Base-by-base conservation (phyloP, 2,888 invertebrate species). In the Leuctra nigra region DNA sequence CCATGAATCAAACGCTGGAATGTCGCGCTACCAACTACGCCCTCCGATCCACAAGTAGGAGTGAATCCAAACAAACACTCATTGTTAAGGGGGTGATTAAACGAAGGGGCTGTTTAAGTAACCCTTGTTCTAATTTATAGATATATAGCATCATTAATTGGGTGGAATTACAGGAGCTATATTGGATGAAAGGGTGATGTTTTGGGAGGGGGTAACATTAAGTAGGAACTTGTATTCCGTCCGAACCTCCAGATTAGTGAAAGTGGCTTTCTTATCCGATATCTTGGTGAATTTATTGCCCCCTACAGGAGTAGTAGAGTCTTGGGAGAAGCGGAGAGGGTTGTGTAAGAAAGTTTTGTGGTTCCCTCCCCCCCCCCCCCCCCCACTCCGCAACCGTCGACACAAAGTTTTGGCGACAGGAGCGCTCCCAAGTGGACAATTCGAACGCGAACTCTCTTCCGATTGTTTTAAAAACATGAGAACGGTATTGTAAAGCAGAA, bases 271-370 rank as follows among this genome's bases (percentile, higher is more conserved):
- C 57, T 57, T 54, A 48, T 54, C 57, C 24, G 47, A 33, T 53
- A 57, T 57, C 57, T 57, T 54, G 25, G 53, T 18, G 48, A 57
- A 57, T 57, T 57, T 57, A 57, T 57, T 23, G 46, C 53, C 48
- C 50, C 29, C 50, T 44, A 47, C 38, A 48, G 57, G 25, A 57
- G 57, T 54, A 53, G 29, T 2, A 18, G 50, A n/a, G 48, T 16
- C n/a, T 14, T 13, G 36, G 36, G 36, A 36, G 14, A 16, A 14
- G 46, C 25, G 46, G 22, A n/a, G 46, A n/a, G 47, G 25, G 16
- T 47, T 33, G 50, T 35, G 50, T 18, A 50, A 35, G 50, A 33
- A 50, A 50, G 33, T 50, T 50, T 50, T 50, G 50, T 50, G 50
- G 50, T 50, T 33, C 33, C 35, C 35, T 16, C 48, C 33, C 35